Conservation (phyloP, 2,888 invertebrate genomes). For the Apotomis betuletana region DNA sequence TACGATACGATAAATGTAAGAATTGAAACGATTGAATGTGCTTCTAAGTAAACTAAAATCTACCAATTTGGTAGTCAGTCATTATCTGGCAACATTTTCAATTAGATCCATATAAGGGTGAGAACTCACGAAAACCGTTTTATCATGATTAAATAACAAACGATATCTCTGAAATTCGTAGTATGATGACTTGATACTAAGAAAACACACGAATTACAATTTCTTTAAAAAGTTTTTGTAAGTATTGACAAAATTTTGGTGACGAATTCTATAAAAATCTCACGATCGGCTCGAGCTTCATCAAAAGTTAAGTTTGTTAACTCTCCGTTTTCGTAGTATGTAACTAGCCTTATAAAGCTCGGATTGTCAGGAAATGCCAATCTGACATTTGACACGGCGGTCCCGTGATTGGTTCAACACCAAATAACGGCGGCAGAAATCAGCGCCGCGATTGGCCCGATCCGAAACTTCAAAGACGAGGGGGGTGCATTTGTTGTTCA, state of each 20-base stretch:
- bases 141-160: background rate
- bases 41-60: background rate
- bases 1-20: too few species aligned
- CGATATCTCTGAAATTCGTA: background rate
- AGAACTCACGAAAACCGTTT: slow-evolving; percentile 1
- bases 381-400: slow-evolving; percentile 38
- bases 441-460: slow-evolving; percentile 25
- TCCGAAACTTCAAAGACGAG: slow-evolving; percentile 29
- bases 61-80: background rate
- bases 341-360: slow-evolving; percentile 39
- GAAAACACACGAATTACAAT: background rate
- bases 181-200: background rate
- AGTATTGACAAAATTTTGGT: too few species aligned
- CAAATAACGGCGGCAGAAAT: slow-evolving; percentile 39
- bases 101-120: slow-evolving; percentile 6
- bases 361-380: slow-evolving; percentile 33
- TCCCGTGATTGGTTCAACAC: slow-evolving; percentile 28
- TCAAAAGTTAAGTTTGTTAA: slow-evolving; percentile 4
- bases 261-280: background rate
- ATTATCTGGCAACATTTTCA: slow-evolving; percentile 24
- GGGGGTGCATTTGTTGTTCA: slow-evolving; percentile 34
- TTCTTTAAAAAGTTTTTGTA: background rate
- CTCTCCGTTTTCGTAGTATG: slow-evolving; percentile 15
- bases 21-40: too few species aligned
- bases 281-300: background rate